These are phyloP conservation scores for Lophius piscatorius DNA, from an alignment of 2,113 vertebrate species.

Conservation along the genomic window DNA sequence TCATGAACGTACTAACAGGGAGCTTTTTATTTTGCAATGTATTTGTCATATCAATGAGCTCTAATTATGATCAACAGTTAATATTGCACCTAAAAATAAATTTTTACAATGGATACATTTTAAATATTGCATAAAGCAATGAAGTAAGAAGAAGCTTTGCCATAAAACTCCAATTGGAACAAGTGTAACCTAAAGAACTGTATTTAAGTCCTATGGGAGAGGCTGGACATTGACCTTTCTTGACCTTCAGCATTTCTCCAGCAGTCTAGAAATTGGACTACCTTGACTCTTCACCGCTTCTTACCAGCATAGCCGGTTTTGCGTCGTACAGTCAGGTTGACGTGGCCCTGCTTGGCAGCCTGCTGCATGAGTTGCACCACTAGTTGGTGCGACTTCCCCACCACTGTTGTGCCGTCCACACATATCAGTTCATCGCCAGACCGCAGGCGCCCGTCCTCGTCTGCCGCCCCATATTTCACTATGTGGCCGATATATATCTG, in stretches of 20 bases:
- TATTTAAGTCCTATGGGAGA: background rate
- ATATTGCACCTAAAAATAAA: too few species aligned
- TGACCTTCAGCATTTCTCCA: too few species aligned
- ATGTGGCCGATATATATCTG: slow-evolving; percentile 99
- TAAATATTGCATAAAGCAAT: background rate
- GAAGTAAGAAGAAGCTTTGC: too few species aligned
- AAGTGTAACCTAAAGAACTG: too few species aligned
- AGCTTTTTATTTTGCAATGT: too few species aligned
- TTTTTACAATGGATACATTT: too few species aligned
- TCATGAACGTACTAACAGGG: too few species aligned
- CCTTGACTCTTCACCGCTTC: slow-evolving; percentile 27
- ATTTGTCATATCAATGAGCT: too few species aligned
- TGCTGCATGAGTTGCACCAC: slow-evolving; percentile 99
- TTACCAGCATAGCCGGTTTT: slow-evolving; percentile 92
- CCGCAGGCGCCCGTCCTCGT: slow-evolving; percentile 93
- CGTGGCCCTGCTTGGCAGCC: slow-evolving; percentile 97
- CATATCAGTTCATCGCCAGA: slow-evolving; percentile 97
- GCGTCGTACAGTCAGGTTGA: slow-evolving; percentile 96
- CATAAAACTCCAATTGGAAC: too few species aligned
- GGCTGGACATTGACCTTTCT: background rate
- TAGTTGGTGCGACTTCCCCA: slow-evolving; percentile 97
- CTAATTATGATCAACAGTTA: too few species aligned
- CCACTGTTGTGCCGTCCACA: slow-evolving; percentile 95
- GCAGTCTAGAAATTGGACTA: too few species aligned
- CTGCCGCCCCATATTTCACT: slow-evolving; percentile 95